Evolutionary conservation across 2,797 vertebrate genomes (phyloP), one percentile per base, ranked within the genome.

Genomic region (Smutsia gigantea): DNA sequence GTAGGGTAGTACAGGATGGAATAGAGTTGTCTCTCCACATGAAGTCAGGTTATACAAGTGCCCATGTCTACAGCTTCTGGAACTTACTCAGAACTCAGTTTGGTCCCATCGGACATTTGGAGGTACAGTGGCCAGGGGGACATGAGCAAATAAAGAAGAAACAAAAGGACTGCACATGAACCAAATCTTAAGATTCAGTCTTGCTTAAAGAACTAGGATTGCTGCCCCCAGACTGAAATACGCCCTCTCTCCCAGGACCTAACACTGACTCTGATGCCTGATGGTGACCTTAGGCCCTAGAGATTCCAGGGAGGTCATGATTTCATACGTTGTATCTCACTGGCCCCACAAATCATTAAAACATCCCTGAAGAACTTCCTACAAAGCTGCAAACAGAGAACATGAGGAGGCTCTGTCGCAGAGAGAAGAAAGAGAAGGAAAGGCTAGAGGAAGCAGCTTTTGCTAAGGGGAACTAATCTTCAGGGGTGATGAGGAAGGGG

Each of bases 371-470:
- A 75, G 72, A 92, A 75, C 25, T 57, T 27, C 15, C 55, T 53
- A 75, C 25, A 66, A 87, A 55, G 39, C 34, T 96, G 18, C n/a
- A 53, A 96, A 94, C 27, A 75, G 49, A 89, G 77, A 71, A 27
- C 57, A 68, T 34, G 4, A 39, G 23, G 18, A 27, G 31, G 37
- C 6, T 79, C 74, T 71, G 18, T 55, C 34, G 71, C 27, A 39
- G 68, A 89, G 9, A 34, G 19, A 78, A 79, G 21, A 64, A 75
- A 49, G 31, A 88, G 63, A 81, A 66, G 11, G 31, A 69, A 64
- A 55, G 18, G 53, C 34, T 59, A 8, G 57, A 66, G 17, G 42
- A 71, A 31, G 39, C 12, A 69, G 18, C 59, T 14, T 84, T 61
- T 55, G 31, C 17, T 21, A n/a, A 39, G 9, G 29, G 37, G 37